Conservation (phyloP, 2,797 vertebrate genomes). For the Bryconaethiops microstoma region DNA sequence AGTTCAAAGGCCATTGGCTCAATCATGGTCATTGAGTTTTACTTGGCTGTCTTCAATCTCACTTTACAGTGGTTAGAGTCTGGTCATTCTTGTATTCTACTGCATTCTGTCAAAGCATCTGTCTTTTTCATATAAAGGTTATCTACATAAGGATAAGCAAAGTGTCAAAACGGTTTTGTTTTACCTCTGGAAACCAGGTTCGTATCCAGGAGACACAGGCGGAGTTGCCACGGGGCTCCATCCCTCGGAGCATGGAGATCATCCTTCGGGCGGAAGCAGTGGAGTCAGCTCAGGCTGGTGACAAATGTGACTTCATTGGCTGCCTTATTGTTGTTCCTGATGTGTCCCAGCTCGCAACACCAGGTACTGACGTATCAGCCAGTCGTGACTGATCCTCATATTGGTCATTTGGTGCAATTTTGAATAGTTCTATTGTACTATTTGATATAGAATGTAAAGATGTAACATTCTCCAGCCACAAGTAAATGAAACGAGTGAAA, state of each 20-base stretch:
- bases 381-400: background rate
- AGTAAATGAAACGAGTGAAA: background rate
- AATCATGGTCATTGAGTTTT: background rate
- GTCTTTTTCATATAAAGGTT: too few relatives aligned
- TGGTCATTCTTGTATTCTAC: too few relatives aligned
- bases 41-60: background rate
- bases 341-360: slow-evolving; percentile 91
- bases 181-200: slow-evolving; percentile 76
- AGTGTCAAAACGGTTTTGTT: background rate
- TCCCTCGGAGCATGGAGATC: slow-evolving; percentile 94
- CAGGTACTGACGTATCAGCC: slow-evolving; percentile 76
- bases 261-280: slow-evolving; percentile 94
- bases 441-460: background rate
- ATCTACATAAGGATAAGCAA: too few relatives aligned
- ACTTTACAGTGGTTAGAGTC: too few relatives aligned
- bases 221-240: slow-evolving; percentile 92
- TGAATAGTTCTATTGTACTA: too few relatives aligned
- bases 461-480: background rate
- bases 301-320: slow-evolving; percentile 95
- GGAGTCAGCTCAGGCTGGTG: slow-evolving; percentile 95
- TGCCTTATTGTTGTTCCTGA: slow-evolving; percentile 95
- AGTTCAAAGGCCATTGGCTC: background rate
- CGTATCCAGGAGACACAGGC: slow-evolving; percentile 98
- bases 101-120: too few relatives aligned
- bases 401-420: too few relatives aligned